phyloP scores from a whole-genome alignment of 2,888 invertebrate species.

The Eutolmus rufibarbis region DNA sequence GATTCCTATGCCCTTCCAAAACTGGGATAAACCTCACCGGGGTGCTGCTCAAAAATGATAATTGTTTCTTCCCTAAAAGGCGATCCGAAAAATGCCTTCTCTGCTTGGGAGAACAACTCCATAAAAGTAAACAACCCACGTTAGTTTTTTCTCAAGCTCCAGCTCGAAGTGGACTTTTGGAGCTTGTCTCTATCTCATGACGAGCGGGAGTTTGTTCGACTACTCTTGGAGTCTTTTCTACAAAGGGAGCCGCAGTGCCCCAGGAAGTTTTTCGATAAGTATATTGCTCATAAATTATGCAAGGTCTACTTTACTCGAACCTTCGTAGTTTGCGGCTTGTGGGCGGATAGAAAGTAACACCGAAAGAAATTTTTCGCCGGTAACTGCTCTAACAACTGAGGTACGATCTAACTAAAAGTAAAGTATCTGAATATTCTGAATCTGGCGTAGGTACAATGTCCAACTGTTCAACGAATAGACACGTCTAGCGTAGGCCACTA shows the following conservation, averaged over 20 bases:
- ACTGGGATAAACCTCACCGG: not conserved
- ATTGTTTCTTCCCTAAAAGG: not conserved
- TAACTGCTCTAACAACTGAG: not conserved
- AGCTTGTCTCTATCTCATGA: not conserved
- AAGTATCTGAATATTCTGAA: too few relatives aligned
- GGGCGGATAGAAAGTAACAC: not conserved
- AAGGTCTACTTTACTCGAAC: not conserved
- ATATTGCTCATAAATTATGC: not conserved
- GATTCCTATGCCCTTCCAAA: slow-evolving; percentile 17
- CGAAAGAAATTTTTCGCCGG: not conserved
- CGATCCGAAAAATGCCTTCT: not conserved
- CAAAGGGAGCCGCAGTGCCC: not conserved
- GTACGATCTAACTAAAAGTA: not conserved
- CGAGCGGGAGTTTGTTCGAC: not conserved
- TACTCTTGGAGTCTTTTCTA: not conserved
- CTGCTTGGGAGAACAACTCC: not conserved
- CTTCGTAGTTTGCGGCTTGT: not conserved
- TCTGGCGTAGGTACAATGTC: too few relatives aligned
- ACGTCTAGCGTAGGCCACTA: not conserved
- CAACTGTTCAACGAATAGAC: not conserved
- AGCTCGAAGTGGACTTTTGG: not conserved
- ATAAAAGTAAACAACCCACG: slow-evolving; percentile 14
- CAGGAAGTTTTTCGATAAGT: not conserved
- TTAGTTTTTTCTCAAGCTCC: not conserved
- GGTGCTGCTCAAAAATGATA: not conserved